phyloP scores from a whole-genome alignment of 1,140 invertebrate genomes.

The Platorchestia sp. region DNA sequence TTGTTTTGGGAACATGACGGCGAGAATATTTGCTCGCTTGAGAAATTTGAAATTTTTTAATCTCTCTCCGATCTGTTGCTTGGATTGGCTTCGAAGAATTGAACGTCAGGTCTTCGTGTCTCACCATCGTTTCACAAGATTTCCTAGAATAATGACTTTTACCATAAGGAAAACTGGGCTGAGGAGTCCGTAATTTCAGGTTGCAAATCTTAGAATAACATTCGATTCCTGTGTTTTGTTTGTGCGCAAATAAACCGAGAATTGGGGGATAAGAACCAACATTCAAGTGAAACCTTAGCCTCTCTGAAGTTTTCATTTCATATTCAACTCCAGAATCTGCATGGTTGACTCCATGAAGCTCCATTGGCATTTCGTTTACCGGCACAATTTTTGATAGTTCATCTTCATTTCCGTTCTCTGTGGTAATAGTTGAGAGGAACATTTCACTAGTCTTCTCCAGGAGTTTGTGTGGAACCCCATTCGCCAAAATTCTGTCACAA shows the following conservation, averaged over 20 bases:
- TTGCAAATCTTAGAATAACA: not conserved
- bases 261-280: not conserved
- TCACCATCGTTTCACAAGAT: not conserved
- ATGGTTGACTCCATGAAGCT: not conserved
- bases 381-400: not conserved
- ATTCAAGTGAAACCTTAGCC: not conserved
- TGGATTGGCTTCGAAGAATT: not conserved
- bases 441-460: not conserved
- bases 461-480: not conserved
- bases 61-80: not conserved
- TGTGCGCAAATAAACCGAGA: not conserved
- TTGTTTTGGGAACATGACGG: not conserved
- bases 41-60: not conserved
- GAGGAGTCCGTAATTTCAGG: not conserved
- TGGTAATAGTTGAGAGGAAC: not conserved
- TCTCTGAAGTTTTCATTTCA: not conserved
- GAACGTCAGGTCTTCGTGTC: not conserved
- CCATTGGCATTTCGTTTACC: not conserved
- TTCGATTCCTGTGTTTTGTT: not conserved
- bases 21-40: not conserved
- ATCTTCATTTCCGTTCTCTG: not conserved
- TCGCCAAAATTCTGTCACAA: slow-evolving; percentile 17
- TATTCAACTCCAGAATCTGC: not conserved
- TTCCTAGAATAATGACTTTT: not conserved
- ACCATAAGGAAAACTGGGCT: not conserved